Evolutionary conservation across 2,888 invertebrate genomes (phyloP).

Genomic region (Acleris literana): DNA sequence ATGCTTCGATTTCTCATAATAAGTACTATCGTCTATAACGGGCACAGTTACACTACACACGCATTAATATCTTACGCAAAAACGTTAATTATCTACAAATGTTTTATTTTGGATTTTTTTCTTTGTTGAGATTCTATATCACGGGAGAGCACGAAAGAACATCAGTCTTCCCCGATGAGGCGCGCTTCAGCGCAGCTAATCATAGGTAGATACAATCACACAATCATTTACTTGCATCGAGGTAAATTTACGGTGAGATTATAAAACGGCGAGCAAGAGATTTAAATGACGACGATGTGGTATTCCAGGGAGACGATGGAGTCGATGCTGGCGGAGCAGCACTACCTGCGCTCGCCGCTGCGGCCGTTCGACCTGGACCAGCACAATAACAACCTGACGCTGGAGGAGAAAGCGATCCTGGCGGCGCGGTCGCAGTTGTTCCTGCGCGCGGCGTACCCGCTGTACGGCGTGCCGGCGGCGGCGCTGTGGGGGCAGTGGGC

Average conservation of each 20-base stretch:
- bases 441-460: slow-evolving; percentile 87
- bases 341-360: slow-evolving; percentile 90
- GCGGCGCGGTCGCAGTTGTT: slow-evolving; percentile 90
- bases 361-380: slow-evolving; percentile 89
- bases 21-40: slow-evolving; percentile 38
- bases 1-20: slow-evolving; percentile 51
- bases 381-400: slow-evolving; percentile 87
- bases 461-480: slow-evolving; percentile 80
- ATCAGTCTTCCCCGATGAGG: slow-evolving; percentile 80
- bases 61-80: slow-evolving; percentile 5
- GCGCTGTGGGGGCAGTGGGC: slow-evolving; percentile 90
- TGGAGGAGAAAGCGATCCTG: slow-evolving; percentile 90
- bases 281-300: slow-evolving; percentile 43
- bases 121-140: slow-evolving; percentile 83
- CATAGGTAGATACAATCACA: slow-evolving; percentile 76
- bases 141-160: slow-evolving; percentile 81
- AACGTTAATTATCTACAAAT: slow-evolving; percentile 43
- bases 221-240: slow-evolving; percentile 47
- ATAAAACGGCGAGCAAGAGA: slow-evolving; percentile 24
- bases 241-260: slow-evolving; percentile 20
- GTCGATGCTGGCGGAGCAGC: slow-evolving; percentile 93
- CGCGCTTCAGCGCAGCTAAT: slow-evolving; percentile 78
- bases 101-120: slow-evolving; percentile 78
- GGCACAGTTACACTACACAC: slow-evolving; percentile 12
- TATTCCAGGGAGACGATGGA: slow-evolving; percentile 94